Conservation (phyloP, 1,140 invertebrate species). For the Lordiphosa mommai region DNA sequence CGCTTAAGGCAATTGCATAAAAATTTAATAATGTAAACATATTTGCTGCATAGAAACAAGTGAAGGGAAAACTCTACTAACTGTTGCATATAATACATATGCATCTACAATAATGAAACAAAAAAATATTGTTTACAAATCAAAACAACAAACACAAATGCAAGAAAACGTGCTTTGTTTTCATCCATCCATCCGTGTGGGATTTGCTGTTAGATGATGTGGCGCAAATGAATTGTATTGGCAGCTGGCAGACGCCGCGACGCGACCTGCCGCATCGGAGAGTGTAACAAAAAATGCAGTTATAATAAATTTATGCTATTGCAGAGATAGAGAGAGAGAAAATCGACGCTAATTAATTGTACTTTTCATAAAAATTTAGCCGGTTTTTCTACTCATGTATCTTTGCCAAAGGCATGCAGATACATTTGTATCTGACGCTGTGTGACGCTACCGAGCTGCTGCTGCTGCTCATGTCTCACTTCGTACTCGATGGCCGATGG, state of each 20-base stretch:
- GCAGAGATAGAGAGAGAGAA: conserved; percentile 22
- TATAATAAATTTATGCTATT: conserved; percentile 63
- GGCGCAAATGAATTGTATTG: conserved; percentile 72
- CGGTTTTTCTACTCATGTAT: conserved; percentile 36
- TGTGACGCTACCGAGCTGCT: conserved; percentile 37
- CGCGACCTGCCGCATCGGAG: conserved; percentile 5
- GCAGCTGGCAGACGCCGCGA: conserved; percentile 62
- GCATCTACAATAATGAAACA: conserved; percentile 28
- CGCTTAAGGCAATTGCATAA: conserved; percentile 41
- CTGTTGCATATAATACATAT: conserved; percentile 29
- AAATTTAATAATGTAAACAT: conserved; percentile 61
- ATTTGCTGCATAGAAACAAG: conserved; percentile 9
- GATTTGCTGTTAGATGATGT: conserved; percentile 36
- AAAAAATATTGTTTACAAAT: conserved; percentile 70
- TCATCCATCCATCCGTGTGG: conserved; percentile 30
- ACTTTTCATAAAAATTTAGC: conserved; percentile 60
- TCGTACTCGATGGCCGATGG: conserved; percentile 32
- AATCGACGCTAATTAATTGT: conserved; percentile 68
- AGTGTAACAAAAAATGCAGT: conserved; percentile 31
- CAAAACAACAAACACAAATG: conserved; percentile 31
- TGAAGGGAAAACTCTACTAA: background rate
- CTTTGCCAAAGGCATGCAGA: conserved; percentile 7
- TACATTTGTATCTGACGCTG: conserved; percentile 41
- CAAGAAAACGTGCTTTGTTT: conserved; percentile 54
- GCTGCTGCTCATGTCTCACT: conserved; percentile 15